Evolutionary conservation across 2,888 invertebrate genomes (phyloP).

Genomic region (Malachius bipustulatus): DNA sequence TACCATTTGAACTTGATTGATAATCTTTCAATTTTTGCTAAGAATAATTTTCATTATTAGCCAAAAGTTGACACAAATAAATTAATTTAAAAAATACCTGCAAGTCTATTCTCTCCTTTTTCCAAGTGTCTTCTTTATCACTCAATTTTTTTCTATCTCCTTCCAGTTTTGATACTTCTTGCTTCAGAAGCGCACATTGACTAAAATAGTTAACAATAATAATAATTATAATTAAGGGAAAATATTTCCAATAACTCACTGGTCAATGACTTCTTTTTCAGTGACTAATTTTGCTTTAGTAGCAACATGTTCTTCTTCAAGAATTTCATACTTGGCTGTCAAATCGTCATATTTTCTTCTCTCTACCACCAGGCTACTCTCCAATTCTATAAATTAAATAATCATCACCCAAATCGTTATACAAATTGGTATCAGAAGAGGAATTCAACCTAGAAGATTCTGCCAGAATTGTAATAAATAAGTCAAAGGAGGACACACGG

Average conservation of each 20-base stretch:
- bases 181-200: constrained; percentile 23
- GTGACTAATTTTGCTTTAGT: constrained; percentile 70
- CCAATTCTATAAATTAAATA: constrained; percentile 27
- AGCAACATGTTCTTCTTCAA: constrained; percentile 75
- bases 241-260: constrained; percentile 35
- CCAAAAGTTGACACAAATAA: too few relatives aligned
- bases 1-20: constrained; percentile 18
- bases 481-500: too few relatives aligned
- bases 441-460: too few relatives aligned
- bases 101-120: constrained; percentile 56
- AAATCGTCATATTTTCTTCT: constrained; percentile 67
- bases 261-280: constrained; percentile 68
- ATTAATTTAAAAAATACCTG: constrained; percentile 32
- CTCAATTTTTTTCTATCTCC: constrained; percentile 52
- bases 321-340: constrained; percentile 67
- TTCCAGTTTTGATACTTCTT: constrained; percentile 49
- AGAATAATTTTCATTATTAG: neutral
- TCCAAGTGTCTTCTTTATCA: constrained; percentile 58
- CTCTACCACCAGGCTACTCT: constrained; percentile 53
- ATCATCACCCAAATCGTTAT: too few relatives aligned
- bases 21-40: constrained; percentile 40
- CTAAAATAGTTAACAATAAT: too few relatives aligned
- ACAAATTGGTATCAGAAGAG: too few relatives aligned
- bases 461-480: too few relatives aligned
- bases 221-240: neutral